Base-by-base conservation (phyloP, 2,113 vertebrate species). In the Recurvirostra avosetta region DNA sequence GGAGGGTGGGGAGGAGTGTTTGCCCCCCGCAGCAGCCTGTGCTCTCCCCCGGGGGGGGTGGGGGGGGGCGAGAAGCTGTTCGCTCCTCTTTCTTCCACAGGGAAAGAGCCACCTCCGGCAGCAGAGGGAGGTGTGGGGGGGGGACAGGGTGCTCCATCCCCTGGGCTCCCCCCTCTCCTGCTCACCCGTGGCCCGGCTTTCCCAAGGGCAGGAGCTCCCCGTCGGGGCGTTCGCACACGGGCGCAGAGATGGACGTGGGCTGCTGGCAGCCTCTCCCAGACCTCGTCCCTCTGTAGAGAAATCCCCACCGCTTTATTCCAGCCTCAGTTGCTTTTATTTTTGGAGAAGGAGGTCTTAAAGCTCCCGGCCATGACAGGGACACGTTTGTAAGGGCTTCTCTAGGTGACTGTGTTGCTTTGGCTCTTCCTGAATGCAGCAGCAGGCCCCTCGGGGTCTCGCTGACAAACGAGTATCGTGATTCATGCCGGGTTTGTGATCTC, bases 111-210 rank as follows among this genome's bases (percentile, higher is more conserved):
- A 0, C 2, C 14, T 10, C 62, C 45, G 13, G 88, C 81, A 8
- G 30, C 0, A 43, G 7, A 15, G 25, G 63, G 63, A 12, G 27
- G 2, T 2, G 71, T 8, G 17, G 26, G 17, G 22, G 17, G 22
- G 9, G 22, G 5, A 2, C 23, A 0, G 91, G 76, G 12, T 45
- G 49, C 68, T 68, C 47, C 20, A 0, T 47, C 3, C 34, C 40
- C 79, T 13, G 70, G 55, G 16, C 5, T 38, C 21, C 40, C 43
- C 38, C 16, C 8, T 12, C 43, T 62, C 62, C 62, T 13, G 25
- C 61, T 12, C 0, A 15, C 29, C 56, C 45, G 1, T 1, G 58
- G 40, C 88, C 77, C 1, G 58, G 40, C 88, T 73, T 77, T 49
- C 68, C 5, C 73, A 43, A 72, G 88, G 71, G 78, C 91, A 76